phyloP scores from a whole-genome alignment of 2,113 vertebrate genomes.

The Urocynchramus pylzowi region DNA sequence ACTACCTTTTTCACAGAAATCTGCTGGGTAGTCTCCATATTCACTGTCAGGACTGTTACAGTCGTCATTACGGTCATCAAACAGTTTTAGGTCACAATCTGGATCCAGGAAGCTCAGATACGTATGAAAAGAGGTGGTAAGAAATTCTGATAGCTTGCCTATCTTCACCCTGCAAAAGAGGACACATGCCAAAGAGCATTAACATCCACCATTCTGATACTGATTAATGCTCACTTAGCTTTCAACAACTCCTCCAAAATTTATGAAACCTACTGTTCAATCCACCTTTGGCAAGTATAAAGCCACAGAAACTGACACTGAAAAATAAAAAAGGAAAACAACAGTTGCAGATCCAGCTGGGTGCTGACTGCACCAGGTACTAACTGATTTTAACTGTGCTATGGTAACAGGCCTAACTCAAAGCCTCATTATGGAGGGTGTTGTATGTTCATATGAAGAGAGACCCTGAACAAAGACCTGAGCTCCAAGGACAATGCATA shows the following conservation, averaged over 20 bases:
- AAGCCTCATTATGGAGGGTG: neutral
- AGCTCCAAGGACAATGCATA: neutral
- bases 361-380: neutral
- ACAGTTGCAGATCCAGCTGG: neutral
- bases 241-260: neutral
- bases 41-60: constrained; percentile 77
- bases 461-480: neutral
- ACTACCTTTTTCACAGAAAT: constrained; percentile 72
- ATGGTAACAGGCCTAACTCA: neutral
- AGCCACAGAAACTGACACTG: neutral
- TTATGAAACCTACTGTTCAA: neutral
- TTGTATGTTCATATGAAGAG: neutral
- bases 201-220: neutral
- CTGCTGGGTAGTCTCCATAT: constrained; percentile 70
- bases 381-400: neutral
- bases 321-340: neutral
- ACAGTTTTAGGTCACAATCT: constrained; percentile 81
- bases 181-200: neutral
- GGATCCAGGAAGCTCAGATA: constrained; percentile 92
- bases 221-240: neutral
- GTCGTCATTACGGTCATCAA: constrained; percentile 75
- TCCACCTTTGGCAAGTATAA: neutral
- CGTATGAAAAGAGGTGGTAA: constrained; percentile 94
- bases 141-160: constrained; percentile 87
- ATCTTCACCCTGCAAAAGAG: constrained; percentile 84